These are phyloP conservation scores for Anagyrus pseudococci DNA, from an alignment of 2,888 invertebrate species.

Conservation along the genomic window DNA sequence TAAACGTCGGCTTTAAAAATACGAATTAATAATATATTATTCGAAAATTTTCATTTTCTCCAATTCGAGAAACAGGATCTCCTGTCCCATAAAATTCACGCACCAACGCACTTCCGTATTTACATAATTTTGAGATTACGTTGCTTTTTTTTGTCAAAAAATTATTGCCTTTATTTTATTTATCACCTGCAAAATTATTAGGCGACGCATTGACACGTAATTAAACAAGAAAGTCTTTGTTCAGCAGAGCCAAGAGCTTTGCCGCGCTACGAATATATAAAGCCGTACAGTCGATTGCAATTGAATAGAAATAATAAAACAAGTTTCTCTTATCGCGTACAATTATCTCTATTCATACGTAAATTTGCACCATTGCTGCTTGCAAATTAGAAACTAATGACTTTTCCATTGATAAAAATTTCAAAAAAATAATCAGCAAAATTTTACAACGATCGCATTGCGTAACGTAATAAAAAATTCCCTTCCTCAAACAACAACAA, in stretches of 20 bases:
- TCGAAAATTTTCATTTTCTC: too few species aligned
- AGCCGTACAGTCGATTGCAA: not conserved
- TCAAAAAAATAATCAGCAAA: too few species aligned
- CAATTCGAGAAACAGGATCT: too few species aligned
- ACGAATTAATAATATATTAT: too few species aligned
- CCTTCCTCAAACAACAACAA: not conserved
- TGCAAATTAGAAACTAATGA: not conserved
- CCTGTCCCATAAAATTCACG: too few species aligned
- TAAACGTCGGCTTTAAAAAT: too few species aligned
- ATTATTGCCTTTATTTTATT: not conserved
- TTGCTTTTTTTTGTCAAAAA: not conserved
- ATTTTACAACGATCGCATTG: not conserved
- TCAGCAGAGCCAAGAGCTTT: not conserved
- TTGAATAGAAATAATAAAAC: not conserved
- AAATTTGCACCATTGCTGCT: not conserved
- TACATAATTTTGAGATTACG: not conserved
- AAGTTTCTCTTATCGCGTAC: not conserved
- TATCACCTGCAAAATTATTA: not conserved
- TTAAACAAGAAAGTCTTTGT: not conserved
- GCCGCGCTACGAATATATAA: not conserved
- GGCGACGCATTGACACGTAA: not conserved
- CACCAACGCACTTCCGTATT: not conserved
- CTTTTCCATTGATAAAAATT: not conserved
- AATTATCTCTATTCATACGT: not conserved
- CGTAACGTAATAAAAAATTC: not conserved